Evolutionary conservation across 2,113 vertebrate species (phyloP).

Genomic region (Thinocorus orbignyianus): DNA sequence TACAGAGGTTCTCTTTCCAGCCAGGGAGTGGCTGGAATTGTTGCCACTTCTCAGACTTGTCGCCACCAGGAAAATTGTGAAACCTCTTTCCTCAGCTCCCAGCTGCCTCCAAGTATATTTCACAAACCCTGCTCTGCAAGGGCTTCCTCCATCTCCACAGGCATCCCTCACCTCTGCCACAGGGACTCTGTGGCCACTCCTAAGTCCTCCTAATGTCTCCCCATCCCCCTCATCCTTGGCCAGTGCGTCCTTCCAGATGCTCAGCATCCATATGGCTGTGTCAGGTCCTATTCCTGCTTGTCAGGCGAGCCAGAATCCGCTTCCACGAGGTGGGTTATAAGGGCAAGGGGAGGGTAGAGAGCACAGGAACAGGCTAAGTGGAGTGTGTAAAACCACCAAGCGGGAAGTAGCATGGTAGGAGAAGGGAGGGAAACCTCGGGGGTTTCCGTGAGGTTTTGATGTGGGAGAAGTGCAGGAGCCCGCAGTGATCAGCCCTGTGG

Average conservation of each 20-base stretch:
- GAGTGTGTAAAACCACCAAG: not conserved
- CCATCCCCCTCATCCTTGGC: not conserved
- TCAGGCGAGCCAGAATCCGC: not conserved
- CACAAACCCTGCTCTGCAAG: not conserved
- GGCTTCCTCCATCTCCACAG: not conserved
- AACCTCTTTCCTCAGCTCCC: not conserved
- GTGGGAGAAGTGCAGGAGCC: not conserved
- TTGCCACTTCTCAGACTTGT: not conserved
- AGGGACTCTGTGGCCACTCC: accelerated
- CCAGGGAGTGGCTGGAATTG: not conserved
- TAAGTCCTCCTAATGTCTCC: not conserved
- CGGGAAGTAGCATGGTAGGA: accelerated
- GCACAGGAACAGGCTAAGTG: accelerated
- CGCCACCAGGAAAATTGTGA: not conserved
- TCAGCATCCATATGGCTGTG: not conserved
- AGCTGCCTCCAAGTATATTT: accelerated
- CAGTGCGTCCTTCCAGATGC: not conserved
- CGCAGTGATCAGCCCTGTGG: not conserved
- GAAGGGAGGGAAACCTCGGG: not conserved
- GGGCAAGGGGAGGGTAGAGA: not conserved
- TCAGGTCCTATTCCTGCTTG: not conserved
- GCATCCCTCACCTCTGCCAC: accelerated
- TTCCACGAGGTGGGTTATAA: accelerated
- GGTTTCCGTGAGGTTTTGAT: not conserved
- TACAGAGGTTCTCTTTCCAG: not conserved